These are phyloP conservation scores for Takifugu flavidus DNA, from an alignment of 2,113 vertebrate genomes.

Conservation along the genomic window DNA sequence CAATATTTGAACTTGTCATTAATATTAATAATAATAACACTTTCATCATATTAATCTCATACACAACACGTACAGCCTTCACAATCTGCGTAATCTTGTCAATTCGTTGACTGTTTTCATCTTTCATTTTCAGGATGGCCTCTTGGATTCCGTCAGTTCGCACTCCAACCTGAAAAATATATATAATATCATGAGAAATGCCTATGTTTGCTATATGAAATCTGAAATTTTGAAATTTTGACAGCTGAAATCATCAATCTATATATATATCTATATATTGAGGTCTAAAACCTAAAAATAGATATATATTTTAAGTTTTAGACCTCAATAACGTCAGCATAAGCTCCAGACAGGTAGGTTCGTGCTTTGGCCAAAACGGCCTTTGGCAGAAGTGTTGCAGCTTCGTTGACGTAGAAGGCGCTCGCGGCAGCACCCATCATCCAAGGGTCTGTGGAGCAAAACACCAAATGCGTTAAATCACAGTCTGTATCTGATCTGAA, in stretches of 20 bases:
- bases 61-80: slow-evolving; percentile 67
- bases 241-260: background rate
- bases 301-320: background rate
- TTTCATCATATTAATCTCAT: too few relatives aligned
- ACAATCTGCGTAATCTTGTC: slow-evolving; percentile 77
- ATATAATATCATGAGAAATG: background rate
- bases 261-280: too few relatives aligned
- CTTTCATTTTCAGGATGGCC: slow-evolving; percentile 64
- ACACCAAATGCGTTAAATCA: background rate
- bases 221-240: background rate
- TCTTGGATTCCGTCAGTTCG: slow-evolving; percentile 81
- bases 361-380: slow-evolving; percentile 75
- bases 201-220: background rate
- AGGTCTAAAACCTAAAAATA: too few relatives aligned
- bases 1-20: background rate
- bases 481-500: background rate
- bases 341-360: slow-evolving; percentile 73
- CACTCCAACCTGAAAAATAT: slow-evolving; percentile 69
- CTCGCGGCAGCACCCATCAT: slow-evolving; percentile 79
- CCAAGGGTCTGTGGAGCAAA: slow-evolving; percentile 64
- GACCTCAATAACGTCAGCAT: slow-evolving; percentile 82
- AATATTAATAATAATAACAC: background rate
- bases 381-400: slow-evolving; percentile 77
- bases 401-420: slow-evolving; percentile 78
- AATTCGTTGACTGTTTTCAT: slow-evolving; percentile 67